Conservation (phyloP, 2,113 vertebrate genomes). For the Gymnobelideus leadbeateri region DNA sequence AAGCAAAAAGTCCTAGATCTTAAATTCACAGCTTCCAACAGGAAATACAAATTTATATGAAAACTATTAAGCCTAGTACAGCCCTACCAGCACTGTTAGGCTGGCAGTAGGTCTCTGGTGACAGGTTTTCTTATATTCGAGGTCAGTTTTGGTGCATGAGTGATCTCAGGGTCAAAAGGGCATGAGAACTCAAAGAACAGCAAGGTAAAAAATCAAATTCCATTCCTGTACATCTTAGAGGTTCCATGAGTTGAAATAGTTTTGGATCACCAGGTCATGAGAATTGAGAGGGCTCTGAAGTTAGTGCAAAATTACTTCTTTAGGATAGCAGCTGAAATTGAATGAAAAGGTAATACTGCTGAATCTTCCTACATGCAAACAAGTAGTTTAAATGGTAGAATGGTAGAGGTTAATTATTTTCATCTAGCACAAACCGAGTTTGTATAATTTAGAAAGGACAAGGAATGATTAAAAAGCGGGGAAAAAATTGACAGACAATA, state of each 20-base stretch:
- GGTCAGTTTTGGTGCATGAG: slow-evolving; percentile 50
- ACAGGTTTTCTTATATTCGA: slow-evolving; percentile 43
- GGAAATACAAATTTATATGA: too few species aligned
- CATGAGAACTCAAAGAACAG: slow-evolving; percentile 64
- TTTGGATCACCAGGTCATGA: slow-evolving; percentile 49
- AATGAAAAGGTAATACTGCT: background rate
- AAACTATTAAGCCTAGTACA: background rate
- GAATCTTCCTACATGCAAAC: background rate
- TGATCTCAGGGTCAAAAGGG: slow-evolving; percentile 59
- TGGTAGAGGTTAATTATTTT: background rate
- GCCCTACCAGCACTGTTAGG: background rate
- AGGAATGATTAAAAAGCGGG: background rate
- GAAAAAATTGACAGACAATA: background rate
- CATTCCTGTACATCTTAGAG: background rate
- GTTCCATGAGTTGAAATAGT: background rate
- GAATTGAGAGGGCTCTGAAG: slow-evolving; percentile 56
- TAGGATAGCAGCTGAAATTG: background rate
- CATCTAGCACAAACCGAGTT: background rate
- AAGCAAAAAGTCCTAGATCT: background rate
- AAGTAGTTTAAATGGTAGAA: background rate
- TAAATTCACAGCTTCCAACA: too few species aligned
- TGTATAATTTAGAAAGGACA: background rate
- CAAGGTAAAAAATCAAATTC: background rate
- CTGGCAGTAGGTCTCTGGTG: too few species aligned
- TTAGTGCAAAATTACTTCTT: background rate